Percentiles rank a stretch among this genome's conserved stretches.
These are phyloP conservation scores for Brachionus sp. DNA, from an alignment of 1,140 invertebrate species.

Conservation along the genomic window DNA sequence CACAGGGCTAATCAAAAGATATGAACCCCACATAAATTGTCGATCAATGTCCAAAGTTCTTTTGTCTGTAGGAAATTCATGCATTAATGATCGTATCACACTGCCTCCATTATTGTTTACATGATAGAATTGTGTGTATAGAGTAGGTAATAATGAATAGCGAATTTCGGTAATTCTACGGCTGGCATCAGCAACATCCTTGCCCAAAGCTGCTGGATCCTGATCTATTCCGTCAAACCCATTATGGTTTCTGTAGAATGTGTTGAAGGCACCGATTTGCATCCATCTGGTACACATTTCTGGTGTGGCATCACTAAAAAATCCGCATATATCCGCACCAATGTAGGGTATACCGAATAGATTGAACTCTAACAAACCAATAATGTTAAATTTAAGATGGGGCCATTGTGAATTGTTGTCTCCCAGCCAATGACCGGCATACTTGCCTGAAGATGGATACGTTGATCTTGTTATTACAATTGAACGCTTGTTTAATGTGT, in stretches of 20 bases:
- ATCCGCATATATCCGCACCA: conserved; percentile 86
- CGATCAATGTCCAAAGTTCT: conserved; percentile 68
- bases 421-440: conserved; percentile 84
- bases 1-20: conserved; percentile 71
- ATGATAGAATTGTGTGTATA: conserved; percentile 74
- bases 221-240: conserved; percentile 48
- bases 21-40: conserved; percentile 73
- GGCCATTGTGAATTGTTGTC: conserved; percentile 55
- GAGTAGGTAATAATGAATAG: conserved; percentile 74
- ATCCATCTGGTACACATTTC: conserved; percentile 62
- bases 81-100: conserved; percentile 73
- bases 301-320: conserved; percentile 71
- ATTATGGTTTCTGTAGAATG: conserved; percentile 59
- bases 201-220: conserved; percentile 50
- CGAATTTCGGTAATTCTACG: conserved; percentile 66
- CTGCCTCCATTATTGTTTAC: conserved; percentile 69
- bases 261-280: conserved; percentile 64
- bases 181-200: conserved; percentile 42
- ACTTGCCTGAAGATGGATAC: conserved; percentile 73
- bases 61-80: conserved; percentile 60
- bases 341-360: conserved; percentile 69
- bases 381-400: conserved; percentile 55
- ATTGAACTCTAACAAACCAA: conserved; percentile 51
- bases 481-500: conserved; percentile 61
- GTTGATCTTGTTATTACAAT: conserved; percentile 79